These are phyloP conservation scores for Kryptolebias ocellatus DNA, from an alignment of 2,797 vertebrate species.

Conservation along the genomic window DNA sequence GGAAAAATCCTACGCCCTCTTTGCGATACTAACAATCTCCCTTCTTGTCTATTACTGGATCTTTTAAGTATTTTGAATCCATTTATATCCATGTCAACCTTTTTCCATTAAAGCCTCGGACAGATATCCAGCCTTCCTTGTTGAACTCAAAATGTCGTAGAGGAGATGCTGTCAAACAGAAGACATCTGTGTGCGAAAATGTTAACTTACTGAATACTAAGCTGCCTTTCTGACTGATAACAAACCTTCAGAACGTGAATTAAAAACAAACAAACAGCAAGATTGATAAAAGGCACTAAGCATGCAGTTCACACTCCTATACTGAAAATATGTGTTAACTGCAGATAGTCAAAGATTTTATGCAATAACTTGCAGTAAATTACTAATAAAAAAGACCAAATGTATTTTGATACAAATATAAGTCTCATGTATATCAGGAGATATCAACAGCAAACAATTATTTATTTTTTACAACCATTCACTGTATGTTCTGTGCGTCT, in stretches of 20 bases:
- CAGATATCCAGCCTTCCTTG: constrained; percentile 12
- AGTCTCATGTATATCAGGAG: too few relatives aligned
- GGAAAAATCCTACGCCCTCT: too few relatives aligned
- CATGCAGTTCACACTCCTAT: background rate
- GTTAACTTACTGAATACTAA: constrained; percentile 19
- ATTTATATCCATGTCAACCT: constrained; percentile 26
- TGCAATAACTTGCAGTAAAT: too few relatives aligned
- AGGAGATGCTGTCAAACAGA: too few relatives aligned
- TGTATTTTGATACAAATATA: too few relatives aligned
- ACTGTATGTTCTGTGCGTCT: constrained; percentile 5
- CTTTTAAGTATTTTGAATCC: background rate
- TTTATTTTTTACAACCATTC: constrained; percentile 2
- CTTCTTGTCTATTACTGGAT: too few relatives aligned
- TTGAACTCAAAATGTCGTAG: too few relatives aligned
- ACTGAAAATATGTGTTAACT: too few relatives aligned
- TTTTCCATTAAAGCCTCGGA: constrained; percentile 23
- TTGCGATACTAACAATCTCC: too few relatives aligned
- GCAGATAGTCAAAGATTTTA: too few relatives aligned
- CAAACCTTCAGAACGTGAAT: background rate
- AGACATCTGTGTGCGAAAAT: too few relatives aligned
- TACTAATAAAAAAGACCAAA: too few relatives aligned
- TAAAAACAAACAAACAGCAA: background rate
- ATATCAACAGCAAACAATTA: background rate
- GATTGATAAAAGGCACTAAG: background rate
- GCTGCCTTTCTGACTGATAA: constrained; percentile 12